Base-by-base conservation (phyloP, 2,797 vertebrate species). In the Hypotaenidia okinawae region DNA sequence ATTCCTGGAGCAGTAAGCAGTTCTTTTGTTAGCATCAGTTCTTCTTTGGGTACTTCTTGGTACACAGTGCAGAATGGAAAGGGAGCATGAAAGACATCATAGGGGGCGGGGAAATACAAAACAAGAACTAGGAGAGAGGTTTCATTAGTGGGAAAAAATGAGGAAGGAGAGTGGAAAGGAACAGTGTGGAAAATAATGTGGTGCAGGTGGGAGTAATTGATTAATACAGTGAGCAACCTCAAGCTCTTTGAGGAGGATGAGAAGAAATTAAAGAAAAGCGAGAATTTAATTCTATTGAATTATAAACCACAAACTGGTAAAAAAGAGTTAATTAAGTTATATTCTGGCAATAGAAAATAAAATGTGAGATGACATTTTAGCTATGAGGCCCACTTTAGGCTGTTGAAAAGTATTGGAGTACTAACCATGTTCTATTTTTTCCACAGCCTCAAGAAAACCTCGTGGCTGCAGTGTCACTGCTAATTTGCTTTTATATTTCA, bases 401-500 rank as follows among this genome's bases (percentile, higher is more conserved):
- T 93, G 73, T 41, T 92, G 95, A 94, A 95, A 96, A 96, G 77
- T 95, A 95, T 90, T 41, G 47, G 74, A 94, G 76, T 91, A 84
- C 81, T 93, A 95, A 93, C 94, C 62, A 24, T 45, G 55, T 95
- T 94, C 95, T 97, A 66, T 97, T 96, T 96, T 95, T 95, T 91
- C 83, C 66, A 90, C 87, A 95, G 94, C 94, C 91, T 82, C 72
- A 21, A 93, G 95, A 89, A 95, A 91, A 94, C 86, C 94, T 95
- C 76, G 74, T 92, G 94, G 94, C 87, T 94, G 81, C 81, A 61
- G 63, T 95, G 94, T 96, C 91, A 8, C 84, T 93, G 93, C 62
- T 97, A 92, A 97, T 97, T 95, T 96, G 63, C 89, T 94, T 90
- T 96, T 94, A 45, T 63, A 63, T 96, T 94, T 96, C 89, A 92